Evolutionary conservation across 2,113 vertebrate species (phyloP), one percentile per base, ranked within the genome.

Genomic region (Campylomormyrus tamandua): DNA sequence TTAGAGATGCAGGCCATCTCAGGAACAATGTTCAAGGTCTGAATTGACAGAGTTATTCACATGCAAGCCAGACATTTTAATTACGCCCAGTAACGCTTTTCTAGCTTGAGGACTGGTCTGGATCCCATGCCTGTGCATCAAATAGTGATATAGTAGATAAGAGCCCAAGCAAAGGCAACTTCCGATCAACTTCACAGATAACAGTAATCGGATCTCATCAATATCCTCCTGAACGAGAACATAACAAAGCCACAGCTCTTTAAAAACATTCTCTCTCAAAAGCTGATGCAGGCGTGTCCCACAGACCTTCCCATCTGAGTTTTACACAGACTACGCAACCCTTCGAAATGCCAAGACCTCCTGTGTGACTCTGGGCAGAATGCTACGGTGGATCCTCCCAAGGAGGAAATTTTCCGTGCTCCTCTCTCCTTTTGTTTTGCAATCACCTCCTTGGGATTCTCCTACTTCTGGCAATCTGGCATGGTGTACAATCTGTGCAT

Each of bases 141-240:
- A 48, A 27, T 89, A 89, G 89, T 74, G 88, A 89, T 70, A 90
- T 49, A 89, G 35, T 90, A 62, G 24, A 83, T 70, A 52, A 19
- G 50, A 31, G 89, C 86, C 92, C 66, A 42, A 87, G 88, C 92
- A 93, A 94, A 92, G 87, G 90, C 89, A 74, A 83, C 85, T 90
- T 91, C 94, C 93, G 88, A 90, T 94, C 93, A 93, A 31, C 90
- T 92, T 92, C 87, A 91, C 90, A 91, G 90, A 87, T 89, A 70
- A 31, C n/a, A 31, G 87, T 89, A 90, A 92, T 94, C 92, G 89
- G 92, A 93, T 93, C 91, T 88, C 90, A 90, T 90, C 92, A 88
- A 90, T 89, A 87, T 93, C 83, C 90, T 90, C 91, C 86, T 92
- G 90, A 74, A 85, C n/a, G n/a, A 50, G 74, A 87, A 89, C 91